These are phyloP conservation scores for Epizoanthus ramosus DNA, from an alignment of 92 coral and sea anemone genomes.

Conservation along the genomic window DNA sequence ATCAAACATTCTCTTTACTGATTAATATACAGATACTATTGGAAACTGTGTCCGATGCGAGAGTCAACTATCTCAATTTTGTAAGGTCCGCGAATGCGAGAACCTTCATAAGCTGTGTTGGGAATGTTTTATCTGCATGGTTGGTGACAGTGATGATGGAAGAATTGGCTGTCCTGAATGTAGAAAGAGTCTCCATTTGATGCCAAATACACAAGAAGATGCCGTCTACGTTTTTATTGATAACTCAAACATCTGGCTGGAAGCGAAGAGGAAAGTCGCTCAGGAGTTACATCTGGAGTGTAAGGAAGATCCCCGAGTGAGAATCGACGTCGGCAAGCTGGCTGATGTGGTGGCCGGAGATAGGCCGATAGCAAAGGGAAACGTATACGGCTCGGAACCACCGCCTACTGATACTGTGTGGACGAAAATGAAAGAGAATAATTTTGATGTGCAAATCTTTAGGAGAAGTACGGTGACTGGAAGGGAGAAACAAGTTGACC, in stretches of 20 bases:
- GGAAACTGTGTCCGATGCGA: conserved; percentile 20
- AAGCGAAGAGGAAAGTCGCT: conserved; percentile 50
- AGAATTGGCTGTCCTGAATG: conserved; percentile 30
- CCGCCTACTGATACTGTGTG: conserved; percentile 53
- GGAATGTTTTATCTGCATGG: background rate
- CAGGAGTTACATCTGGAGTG: conserved; percentile 18
- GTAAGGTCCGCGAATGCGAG: conserved; percentile 27
- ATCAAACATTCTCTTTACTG: no score
- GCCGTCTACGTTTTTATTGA: conserved; percentile 51
- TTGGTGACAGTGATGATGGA: background rate
- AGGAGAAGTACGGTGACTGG: conserved; percentile 25
- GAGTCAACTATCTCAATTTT: background rate
- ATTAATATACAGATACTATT: background rate
- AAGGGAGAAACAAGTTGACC: conserved; percentile 60
- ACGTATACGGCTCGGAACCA: conserved; percentile 56
- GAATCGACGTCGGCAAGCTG: conserved; percentile 48
- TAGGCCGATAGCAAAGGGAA: conserved; percentile 32
- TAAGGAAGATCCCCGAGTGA: conserved; percentile 42
- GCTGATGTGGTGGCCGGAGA: conserved; percentile 44
- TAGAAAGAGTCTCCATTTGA: background rate
- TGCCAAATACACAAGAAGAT: background rate
- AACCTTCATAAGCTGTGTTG: conserved; percentile 29
- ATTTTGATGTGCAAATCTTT: conserved; percentile 18
- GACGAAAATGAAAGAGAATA: conserved; percentile 24
- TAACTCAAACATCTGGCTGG: conserved; percentile 56